These are phyloP conservation scores for Phenganax subtilis DNA, from an alignment of 92 coral and sea anemone species.

Conservation along the genomic window DNA sequence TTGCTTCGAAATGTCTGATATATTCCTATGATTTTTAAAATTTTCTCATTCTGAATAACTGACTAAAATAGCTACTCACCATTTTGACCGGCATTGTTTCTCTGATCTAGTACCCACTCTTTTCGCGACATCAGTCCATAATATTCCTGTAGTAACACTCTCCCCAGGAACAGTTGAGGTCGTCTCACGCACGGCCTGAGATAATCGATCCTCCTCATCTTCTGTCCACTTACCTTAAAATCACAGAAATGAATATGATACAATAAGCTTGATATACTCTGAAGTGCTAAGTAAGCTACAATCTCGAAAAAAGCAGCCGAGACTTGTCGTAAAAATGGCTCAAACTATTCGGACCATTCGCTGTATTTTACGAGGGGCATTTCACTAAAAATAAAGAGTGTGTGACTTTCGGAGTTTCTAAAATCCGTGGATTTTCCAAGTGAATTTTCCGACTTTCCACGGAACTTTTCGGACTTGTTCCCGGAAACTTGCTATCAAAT, in stretches of 20 bases:
- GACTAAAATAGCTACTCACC: constrained; percentile 45
- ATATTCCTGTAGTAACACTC: constrained; percentile 76
- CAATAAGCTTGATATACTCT: background rate
- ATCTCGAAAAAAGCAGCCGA: background rate
- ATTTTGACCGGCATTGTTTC: constrained; percentile 98
- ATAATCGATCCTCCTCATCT: constrained; percentile 81
- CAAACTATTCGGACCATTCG: too few relatives aligned
- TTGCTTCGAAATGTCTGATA: background rate
- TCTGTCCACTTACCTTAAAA: constrained; percentile 81
- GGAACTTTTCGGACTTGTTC: too few relatives aligned
- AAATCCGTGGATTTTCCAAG: too few relatives aligned
- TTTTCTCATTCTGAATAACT: background rate
- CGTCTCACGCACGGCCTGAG: constrained; percentile 83
- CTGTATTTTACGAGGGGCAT: too few relatives aligned
- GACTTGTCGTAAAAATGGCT: background rate
- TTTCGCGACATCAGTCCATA: constrained; percentile 89
- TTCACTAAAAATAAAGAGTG: too few relatives aligned
- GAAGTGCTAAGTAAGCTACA: background rate
- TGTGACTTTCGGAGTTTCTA: too few relatives aligned
- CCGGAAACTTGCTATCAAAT: too few relatives aligned
- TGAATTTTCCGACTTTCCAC: too few relatives aligned
- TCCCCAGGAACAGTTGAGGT: constrained; percentile 70
- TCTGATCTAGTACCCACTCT: constrained; percentile 89
- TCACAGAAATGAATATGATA: background rate
- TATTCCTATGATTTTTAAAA: background rate